Percentiles rank a stretch among this genome's conserved stretches.
Evolutionary conservation across 1,140 invertebrate species (phyloP).

Genomic region (Pseudobourletiella spinata): DNA sequence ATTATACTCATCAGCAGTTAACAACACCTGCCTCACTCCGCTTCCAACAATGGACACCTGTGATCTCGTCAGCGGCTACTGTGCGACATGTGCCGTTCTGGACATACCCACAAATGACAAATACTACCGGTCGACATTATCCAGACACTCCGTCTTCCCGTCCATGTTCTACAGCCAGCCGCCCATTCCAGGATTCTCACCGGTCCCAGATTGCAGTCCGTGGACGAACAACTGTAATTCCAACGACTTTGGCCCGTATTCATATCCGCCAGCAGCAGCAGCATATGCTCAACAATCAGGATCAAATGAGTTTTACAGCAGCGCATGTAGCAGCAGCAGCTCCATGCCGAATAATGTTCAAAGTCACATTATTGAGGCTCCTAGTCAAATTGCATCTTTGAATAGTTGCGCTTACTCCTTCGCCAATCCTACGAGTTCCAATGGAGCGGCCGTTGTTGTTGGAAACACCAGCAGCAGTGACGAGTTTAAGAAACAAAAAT

Average conservation of each 20-base stretch:
- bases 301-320: neutral
- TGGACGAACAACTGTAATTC: constrained; percentile 12
- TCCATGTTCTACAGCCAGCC: constrained; percentile 19
- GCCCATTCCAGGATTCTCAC: constrained; percentile 1
- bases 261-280: no score
- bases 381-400: neutral
- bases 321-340: neutral
- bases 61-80: constrained; percentile 11
- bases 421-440: neutral
- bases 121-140: constrained; percentile 9
- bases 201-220: neutral
- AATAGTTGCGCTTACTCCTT: neutral
- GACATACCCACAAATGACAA: constrained; percentile 12
- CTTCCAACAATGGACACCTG: constrained; percentile 10
- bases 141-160: constrained; percentile 10
- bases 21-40: neutral
- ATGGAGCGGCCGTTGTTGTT: neutral
- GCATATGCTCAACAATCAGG: neutral
- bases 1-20: neutral
- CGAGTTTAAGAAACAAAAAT: neutral
- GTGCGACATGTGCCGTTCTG: constrained; percentile 20
- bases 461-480: neutral
- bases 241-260: constrained; percentile 3
- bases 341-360: neutral
- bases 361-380: neutral